These are phyloP conservation scores for Nomada fabriciana DNA, from an alignment of 2,888 invertebrate species.

Conservation along the genomic window DNA sequence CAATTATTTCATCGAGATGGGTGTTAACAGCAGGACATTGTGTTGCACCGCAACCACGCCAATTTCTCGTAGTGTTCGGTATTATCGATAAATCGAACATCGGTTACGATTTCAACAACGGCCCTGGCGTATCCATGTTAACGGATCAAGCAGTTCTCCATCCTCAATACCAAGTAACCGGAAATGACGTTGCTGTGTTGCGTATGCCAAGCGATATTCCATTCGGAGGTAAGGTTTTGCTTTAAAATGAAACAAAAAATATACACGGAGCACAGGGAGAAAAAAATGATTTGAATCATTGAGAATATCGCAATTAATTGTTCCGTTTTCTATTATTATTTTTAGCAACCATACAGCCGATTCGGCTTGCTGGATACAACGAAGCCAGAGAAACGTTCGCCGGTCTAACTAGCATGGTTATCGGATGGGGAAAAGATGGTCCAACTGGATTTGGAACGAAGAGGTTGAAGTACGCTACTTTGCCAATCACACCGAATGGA, in stretches of 20 bases:
- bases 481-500: conserved; percentile 60
- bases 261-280: too few species aligned
- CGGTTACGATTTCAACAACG: conserved; percentile 54
- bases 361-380: conserved; percentile 50
- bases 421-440: conserved; percentile 71
- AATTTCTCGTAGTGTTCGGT: conserved; percentile 70
- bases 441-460: not conserved
- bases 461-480: conserved; percentile 60
- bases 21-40: conserved; percentile 75
- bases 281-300: not conserved
- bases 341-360: conserved; percentile 64
- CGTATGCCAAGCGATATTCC: conserved; percentile 70
- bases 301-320: not conserved
- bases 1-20: conserved; percentile 72
- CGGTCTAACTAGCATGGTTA: conserved; percentile 27
- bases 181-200: conserved; percentile 70
- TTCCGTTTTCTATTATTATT: not conserved
- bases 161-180: conserved; percentile 44
- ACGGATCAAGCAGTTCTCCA: conserved; percentile 57
- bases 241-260: not conserved
- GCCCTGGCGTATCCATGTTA: conserved; percentile 69
- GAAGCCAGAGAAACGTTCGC: conserved; percentile 10
- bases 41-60: conserved; percentile 24
- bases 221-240: conserved; percentile 62
- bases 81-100: conserved; percentile 61